A percentile compares a stretch with the other conserved stretches of the same genome.
Evolutionary conservation across 2,888 invertebrate genomes (phyloP).

Genomic region (Drepana falcataria): DNA sequence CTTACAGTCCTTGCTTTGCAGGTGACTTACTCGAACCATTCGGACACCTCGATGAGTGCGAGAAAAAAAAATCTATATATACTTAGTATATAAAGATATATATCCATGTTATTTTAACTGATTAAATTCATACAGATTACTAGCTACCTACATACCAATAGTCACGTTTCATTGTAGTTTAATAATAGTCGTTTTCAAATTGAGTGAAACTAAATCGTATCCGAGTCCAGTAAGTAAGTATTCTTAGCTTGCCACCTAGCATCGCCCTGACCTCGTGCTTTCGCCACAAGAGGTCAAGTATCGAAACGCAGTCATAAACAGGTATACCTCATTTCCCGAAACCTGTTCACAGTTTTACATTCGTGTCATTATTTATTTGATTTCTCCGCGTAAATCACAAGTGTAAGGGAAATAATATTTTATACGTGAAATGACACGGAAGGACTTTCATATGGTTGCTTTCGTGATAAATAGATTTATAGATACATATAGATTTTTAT

Average conservation of each 20-base stretch:
- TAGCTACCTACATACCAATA: too few relatives aligned
- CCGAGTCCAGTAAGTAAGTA: not conserved
- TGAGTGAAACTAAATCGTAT: too few relatives aligned
- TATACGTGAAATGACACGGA: not conserved
- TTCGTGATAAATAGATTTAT: not conserved
- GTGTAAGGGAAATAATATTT: not conserved
- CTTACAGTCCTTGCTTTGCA: too few relatives aligned
- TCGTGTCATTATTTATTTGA: not conserved
- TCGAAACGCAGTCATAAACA: slow-evolving; percentile 15
- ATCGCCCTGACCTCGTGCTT: slow-evolving; percentile 19
- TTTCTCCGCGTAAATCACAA: not conserved
- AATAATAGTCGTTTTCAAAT: too few relatives aligned
- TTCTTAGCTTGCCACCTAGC: slow-evolving; percentile 8
- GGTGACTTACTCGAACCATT: too few relatives aligned
- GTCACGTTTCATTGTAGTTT: too few relatives aligned
- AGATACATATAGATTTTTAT: not conserved
- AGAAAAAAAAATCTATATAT: too few relatives aligned
- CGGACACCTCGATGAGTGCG: too few relatives aligned
- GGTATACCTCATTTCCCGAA: slow-evolving; percentile 1
- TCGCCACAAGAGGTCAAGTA: slow-evolving; percentile 24
- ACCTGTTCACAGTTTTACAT: not conserved
- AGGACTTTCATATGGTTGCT: not conserved
- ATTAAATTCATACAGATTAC: too few relatives aligned
- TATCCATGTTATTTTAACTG: too few relatives aligned
- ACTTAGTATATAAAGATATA: too few relatives aligned